phyloP scores from a whole-genome alignment of 2,113 vertebrate species.

The Castor canadensis region DNA sequence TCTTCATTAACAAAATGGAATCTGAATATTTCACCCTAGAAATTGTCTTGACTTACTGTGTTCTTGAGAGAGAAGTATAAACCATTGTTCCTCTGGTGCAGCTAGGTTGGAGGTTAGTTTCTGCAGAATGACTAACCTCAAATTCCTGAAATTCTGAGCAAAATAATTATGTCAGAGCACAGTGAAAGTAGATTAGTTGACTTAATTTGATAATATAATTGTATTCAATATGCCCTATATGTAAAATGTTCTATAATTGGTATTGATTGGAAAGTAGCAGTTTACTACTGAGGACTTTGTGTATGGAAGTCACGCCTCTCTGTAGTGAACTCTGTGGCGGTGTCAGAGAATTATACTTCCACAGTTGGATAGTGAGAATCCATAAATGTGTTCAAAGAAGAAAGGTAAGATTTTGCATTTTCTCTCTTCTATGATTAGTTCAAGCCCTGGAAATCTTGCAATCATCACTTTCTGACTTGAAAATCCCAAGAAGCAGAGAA shows the following conservation, averaged over 20 bases:
- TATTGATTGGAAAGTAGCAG: not conserved
- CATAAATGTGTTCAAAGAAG: not conserved
- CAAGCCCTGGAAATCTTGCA: not conserved
- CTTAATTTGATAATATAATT: slow-evolving; percentile 28
- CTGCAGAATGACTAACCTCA: not conserved
- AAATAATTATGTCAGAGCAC: not conserved
- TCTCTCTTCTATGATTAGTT: not conserved
- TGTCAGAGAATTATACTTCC: not conserved
- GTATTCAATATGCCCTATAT: not conserved
- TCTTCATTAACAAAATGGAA: not conserved
- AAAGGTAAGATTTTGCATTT: not conserved
- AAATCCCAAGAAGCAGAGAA: not conserved
- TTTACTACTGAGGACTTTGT: not conserved
- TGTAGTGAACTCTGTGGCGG: not conserved
- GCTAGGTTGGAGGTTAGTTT: not conserved
- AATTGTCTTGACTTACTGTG: slow-evolving; percentile 2
- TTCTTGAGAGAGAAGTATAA: not conserved
- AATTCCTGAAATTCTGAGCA: slow-evolving; percentile 12
- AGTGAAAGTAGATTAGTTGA: not conserved
- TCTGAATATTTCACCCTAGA: not conserved
- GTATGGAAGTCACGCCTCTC: not conserved
- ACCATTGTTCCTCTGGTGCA: not conserved
- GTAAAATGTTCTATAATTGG: not conserved
- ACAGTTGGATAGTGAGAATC: not conserved
- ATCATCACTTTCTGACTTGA: not conserved